A percentile compares a stretch with the other conserved stretches of the same genome.
Conservation (phyloP, 53 echinoderm and acorn worm genomes). For the Paracentrotus lividus region DNA sequence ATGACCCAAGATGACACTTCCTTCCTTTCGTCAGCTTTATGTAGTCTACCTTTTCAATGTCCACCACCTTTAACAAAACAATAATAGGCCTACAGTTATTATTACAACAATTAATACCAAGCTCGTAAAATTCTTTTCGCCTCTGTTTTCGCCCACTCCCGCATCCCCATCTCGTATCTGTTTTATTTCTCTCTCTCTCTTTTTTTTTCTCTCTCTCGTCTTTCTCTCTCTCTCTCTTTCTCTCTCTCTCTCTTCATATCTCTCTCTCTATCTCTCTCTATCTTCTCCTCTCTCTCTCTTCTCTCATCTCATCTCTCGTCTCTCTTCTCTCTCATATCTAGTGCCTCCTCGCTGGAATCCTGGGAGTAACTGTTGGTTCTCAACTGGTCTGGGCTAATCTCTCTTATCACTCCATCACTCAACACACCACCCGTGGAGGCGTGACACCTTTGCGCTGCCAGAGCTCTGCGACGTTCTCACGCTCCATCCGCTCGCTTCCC, state of each 20-base stretch:
- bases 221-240: neutral
- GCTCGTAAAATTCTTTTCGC: neutral
- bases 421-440: neutral
- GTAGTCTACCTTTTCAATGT: too few relatives aligned
- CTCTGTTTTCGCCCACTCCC: neutral
- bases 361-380: constrained; percentile 12
- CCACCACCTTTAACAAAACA: neutral
- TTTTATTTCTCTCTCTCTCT: too few relatives aligned
- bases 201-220: too few relatives aligned
- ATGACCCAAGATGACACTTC: neutral
- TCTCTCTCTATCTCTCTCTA: neutral
- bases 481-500: neutral
- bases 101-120: too few relatives aligned
- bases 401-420: constrained; percentile 31
- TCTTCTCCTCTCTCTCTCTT: too few relatives aligned
- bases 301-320: too few relatives aligned
- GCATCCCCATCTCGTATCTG: neutral
- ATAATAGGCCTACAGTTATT: too few relatives aligned
- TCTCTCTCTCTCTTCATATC: neutral
- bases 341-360: too few relatives aligned
- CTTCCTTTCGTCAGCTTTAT: neutral
- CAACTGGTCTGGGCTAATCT: neutral
- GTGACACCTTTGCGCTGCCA: constrained; percentile 24
- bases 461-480: constrained; percentile 24
- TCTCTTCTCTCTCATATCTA: too few relatives aligned